A percentile compares a stretch with the other conserved stretches of the same genome.
phyloP scores from a whole-genome alignment of 2,888 invertebrate genomes.

The Camptogramma bilineatum region DNA sequence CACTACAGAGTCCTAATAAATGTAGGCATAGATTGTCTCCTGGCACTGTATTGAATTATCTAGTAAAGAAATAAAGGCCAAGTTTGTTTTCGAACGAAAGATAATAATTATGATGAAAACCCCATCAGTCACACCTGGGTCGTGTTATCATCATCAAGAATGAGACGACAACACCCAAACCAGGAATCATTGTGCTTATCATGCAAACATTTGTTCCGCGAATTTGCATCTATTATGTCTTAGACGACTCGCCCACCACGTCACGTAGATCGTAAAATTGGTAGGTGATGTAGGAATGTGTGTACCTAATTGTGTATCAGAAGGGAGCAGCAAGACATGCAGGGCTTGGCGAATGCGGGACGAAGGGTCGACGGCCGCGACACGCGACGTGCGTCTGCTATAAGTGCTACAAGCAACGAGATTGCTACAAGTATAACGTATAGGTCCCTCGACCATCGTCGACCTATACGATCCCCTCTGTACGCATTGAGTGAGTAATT shows the following conservation, averaged over 20 bases:
- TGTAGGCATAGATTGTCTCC: no score
- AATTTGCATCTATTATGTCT: neutral
- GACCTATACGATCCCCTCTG: neutral
- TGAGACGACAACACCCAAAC: no score
- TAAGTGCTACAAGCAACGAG: no score
- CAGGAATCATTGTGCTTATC: no score
- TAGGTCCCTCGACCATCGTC: neutral
- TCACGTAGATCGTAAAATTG: neutral
- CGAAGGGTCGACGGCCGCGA: constrained; percentile 62
- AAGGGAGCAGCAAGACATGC: neutral
- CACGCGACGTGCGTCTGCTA: constrained; percentile 50
- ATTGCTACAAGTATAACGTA: constrained; percentile 22
- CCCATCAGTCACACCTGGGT: no score
- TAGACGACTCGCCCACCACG: neutral
- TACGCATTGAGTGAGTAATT: neutral
- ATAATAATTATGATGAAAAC: no score
- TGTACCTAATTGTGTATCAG: neutral
- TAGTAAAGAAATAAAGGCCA: no score
- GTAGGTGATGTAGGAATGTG: neutral
- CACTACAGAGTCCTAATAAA: no score
- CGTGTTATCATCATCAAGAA: no score
- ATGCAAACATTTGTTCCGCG: neutral
- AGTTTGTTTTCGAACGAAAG: no score
- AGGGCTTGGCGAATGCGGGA: constrained; percentile 17
- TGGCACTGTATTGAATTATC: no score